Base-by-base conservation (phyloP, 2,888 invertebrate genomes). In the Leucophora obtusa region DNA sequence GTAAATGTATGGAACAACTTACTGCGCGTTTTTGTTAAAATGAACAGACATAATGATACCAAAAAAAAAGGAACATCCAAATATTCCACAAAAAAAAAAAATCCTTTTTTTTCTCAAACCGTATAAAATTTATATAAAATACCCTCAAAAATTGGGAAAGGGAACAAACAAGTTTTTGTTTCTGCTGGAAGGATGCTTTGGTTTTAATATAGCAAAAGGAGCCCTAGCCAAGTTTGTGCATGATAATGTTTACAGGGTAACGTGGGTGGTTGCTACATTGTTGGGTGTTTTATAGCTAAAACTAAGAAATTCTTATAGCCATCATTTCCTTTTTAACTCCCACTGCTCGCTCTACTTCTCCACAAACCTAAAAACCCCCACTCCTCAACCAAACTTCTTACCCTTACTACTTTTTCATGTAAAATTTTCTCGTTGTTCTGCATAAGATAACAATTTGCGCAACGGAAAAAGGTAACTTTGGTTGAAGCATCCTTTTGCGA, bases 391-490 rank as follows among this genome's bases (percentile, higher is more conserved):
- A 7, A 4, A 14, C 14, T 35, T 51, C 43, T 11, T 28, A 35
- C 51, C 6, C 58, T 21, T 47, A 35, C 15, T 53, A 59, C 17
- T 47, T 70, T 17, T 24, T 62, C 38, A 62, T 60, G 21, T 47
- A 17, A 33, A 56, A 11, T 51, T 28, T 65, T 71, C 59, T 71
- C 68, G 63, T 80, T 75, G 66, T 62, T 73, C 53, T 69, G 63
- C 69, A 80, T 59, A 76, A 80, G 80, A 80, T 80, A 80, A 80
- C 72, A 75, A 75, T 79, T 79, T 80, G 71, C 75, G 75, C 79
- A 81, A 81, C 81, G 81, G 81, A 77, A 81, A 80, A 81, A 81
- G 81, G 81, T 81, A 81, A 81, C 81, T 81, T 71, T 73, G 81
- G 81, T 65, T 81, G 65, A 81, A 81, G 81, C 81, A 81, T 77